Percentiles rank a stretch among this genome's conserved stretches.
phyloP scores from a whole-genome alignment of 1,140 invertebrate genomes.

The Cotesia vestalis region DNA sequence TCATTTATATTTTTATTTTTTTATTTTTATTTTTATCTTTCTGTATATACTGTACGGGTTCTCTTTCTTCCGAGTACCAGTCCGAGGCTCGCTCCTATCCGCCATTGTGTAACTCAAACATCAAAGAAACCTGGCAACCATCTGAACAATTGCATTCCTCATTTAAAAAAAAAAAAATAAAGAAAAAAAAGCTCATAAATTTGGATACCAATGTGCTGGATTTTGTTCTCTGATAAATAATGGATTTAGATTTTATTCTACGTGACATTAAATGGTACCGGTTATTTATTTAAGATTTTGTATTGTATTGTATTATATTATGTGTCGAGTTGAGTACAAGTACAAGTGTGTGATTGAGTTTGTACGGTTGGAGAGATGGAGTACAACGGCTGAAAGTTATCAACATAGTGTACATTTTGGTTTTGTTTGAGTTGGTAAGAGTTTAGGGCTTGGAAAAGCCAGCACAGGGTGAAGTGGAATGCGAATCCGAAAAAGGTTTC shows the following conservation, averaged over 20 bases:
- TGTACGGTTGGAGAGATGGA: no score
- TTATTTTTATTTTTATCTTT: background rate
- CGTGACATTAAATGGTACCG: no score
- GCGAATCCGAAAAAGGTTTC: conserved; percentile 8
- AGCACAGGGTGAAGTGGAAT: background rate
- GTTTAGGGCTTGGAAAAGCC: background rate
- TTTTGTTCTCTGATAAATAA: background rate
- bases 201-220: background rate
- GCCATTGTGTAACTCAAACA: conserved; percentile 35
- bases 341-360: no score
- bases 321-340: no score
- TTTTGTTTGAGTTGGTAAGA: background rate
- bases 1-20: conserved; percentile 12
- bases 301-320: no score
- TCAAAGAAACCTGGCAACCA: conserved; percentile 18
- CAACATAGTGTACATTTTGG: no score
- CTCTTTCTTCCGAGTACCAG: background rate
- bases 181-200: conserved; percentile 1
- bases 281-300: no score
- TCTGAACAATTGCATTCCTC: conserved; percentile 4
- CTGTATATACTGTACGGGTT: background rate
- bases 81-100: background rate
- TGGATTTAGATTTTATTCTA: no score
- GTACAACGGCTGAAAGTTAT: no score
- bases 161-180: background rate